Percentiles rank a stretch among this genome's conserved stretches.
phyloP scores from a whole-genome alignment of 2,797 vertebrate species.

The Crenuchus spilurus region DNA sequence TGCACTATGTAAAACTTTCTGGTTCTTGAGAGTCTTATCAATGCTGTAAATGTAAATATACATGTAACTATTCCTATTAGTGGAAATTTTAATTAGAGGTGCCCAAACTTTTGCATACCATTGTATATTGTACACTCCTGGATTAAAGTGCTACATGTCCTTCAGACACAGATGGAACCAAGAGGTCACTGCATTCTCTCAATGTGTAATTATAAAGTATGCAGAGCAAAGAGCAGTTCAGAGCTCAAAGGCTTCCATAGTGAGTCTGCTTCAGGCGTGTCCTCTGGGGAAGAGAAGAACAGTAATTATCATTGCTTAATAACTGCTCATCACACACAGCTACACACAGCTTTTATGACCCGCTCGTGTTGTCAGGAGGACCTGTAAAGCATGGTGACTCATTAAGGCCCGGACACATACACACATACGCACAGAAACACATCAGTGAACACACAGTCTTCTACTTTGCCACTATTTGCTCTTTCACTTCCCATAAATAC shows the following conservation, averaged over 20 bases:
- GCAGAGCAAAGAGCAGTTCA: neutral
- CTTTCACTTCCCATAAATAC: conserved; percentile 9
- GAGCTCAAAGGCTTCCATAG: conserved; percentile 15
- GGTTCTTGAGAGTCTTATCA: no score
- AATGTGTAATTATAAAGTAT: conserved; percentile 14
- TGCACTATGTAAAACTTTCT: no score
- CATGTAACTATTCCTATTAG: no score
- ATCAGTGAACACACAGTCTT: neutral
- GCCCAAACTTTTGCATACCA: no score
- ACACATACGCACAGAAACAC: conserved; percentile 1
- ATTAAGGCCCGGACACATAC: conserved; percentile 20
- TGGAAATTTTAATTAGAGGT: no score
- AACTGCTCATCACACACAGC: conserved; percentile 47
- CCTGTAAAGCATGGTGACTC: conserved; percentile 39
- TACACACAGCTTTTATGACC: conserved; percentile 50
- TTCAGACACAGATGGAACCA: neutral
- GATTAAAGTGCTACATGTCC: neutral
- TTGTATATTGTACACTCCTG: no score
- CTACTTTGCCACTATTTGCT: neutral
- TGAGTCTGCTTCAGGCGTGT: conserved; percentile 21
- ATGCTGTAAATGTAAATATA: no score
- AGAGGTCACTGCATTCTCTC: neutral
- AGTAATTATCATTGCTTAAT: conserved; percentile 54
- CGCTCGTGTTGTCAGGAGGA: conserved; percentile 31
- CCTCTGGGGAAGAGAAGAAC: conserved; percentile 37